Evolutionary conservation across 2,797 vertebrate species (phyloP).

Genomic region (Phalloptychus januarius): DNA sequence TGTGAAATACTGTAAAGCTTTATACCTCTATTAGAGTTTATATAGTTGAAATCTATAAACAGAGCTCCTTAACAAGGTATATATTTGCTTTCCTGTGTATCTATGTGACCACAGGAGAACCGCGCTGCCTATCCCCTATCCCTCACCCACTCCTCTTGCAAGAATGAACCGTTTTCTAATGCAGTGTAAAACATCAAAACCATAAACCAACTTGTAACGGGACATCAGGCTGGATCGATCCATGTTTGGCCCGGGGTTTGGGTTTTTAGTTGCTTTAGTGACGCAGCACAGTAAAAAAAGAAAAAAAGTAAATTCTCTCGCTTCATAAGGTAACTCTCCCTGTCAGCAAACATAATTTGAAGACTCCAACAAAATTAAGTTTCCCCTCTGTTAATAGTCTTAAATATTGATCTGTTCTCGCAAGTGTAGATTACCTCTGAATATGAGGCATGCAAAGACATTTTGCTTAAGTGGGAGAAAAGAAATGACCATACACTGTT

Average conservation of each 20-base stretch:
- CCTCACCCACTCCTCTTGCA: background rate
- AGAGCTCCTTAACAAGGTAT: background rate
- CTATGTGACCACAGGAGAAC: background rate
- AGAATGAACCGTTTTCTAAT: background rate
- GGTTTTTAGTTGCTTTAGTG: background rate
- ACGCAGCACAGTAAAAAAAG: no score
- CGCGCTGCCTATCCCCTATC: background rate
- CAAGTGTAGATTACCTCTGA: no score
- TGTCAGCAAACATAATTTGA: no score
- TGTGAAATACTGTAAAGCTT: background rate
- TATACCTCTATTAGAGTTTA: background rate
- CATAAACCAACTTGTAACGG: background rate
- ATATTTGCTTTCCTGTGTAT: background rate
- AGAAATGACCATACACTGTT: no score
- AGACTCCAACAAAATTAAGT: no score
- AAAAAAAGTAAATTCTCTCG: no score
- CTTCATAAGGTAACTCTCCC: no score
- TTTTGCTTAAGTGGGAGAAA: no score
- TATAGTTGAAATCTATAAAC: background rate
- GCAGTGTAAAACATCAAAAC: background rate
- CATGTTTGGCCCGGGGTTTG: background rate
- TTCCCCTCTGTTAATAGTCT: no score
- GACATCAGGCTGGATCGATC: background rate
- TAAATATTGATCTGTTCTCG: no score
- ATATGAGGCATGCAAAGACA: no score